Evolutionary conservation across 2,113 vertebrate species (phyloP), one percentile per base, ranked within the genome.

Genomic region (Lanius collurio): DNA sequence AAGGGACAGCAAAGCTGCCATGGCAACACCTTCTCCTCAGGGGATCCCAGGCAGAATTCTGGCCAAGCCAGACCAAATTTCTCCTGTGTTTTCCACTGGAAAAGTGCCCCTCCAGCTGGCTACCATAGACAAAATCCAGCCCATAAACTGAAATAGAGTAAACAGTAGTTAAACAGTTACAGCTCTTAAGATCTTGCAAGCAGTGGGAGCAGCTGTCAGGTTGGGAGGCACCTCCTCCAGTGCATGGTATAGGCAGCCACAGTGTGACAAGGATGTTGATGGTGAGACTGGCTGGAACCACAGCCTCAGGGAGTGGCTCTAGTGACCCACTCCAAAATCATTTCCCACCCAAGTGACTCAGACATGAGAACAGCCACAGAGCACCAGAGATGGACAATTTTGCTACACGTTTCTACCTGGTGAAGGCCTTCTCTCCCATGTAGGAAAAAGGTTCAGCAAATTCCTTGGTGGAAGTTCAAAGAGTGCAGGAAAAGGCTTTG

Each of bases 1-100:
- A 94, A 74, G 89, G 93, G 86, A 52, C 76, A 93, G 79, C 60
- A 86, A 63, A 92, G 82, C 92, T 93, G 87, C 69, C 93, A 86
- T 91, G 75, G 92, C 76, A 96, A 93, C 31, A 0, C 68, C 59
- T 65, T 91, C 82, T 88, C 59, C 79, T 93, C 82, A 53, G 56
- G 76, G 85, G 26, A 96, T 75, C 64, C 31, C 44, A 75, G 44
- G 22, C 6, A 3, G 60, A 35, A 78, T 81, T 42, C 64, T 78
- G 82, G 79, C 63, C 76, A 70, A 92, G 44, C 23, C 65, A 92
- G 52, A 31, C 93, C 79, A 71, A 90, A 93, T 90, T 94, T 94
- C 49, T 93, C 73, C 41, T 75, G 37, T 23, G 52, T 41, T 83
- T 96, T 81, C 60, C 27, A 41, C 39, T 86, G 68, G 71, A 1